phyloP scores from a whole-genome alignment of 2,888 invertebrate genomes.

The Auanema freiburgensis region DNA sequence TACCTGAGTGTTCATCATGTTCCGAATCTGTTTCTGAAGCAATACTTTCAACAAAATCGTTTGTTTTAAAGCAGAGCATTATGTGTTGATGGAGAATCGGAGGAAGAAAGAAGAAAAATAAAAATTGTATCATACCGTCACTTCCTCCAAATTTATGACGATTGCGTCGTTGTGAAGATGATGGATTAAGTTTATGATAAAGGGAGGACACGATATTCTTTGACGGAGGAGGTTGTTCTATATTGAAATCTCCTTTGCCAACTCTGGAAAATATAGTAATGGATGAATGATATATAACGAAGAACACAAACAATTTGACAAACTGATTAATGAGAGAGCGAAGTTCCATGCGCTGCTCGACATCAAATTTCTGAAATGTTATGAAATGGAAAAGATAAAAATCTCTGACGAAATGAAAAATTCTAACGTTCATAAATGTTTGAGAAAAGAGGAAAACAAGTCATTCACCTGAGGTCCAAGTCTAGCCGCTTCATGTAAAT shows the following conservation, averaged over 20 bases:
- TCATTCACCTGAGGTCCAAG: slow-evolving; percentile 28
- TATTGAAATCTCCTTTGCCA: slow-evolving; percentile 3
- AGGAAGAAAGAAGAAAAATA: too few relatives aligned
- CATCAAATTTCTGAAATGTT: slow-evolving; percentile 30
- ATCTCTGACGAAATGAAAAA: background rate
- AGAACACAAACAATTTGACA: slow-evolving; percentile 33
- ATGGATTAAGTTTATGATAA: slow-evolving; percentile 27
- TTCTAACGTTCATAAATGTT: background rate
- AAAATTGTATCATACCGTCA: slow-evolving; percentile 29
- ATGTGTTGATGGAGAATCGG: too few relatives aligned
- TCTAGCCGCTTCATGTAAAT: slow-evolving; percentile 40
- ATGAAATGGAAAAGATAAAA: background rate
- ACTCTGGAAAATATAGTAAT: slow-evolving; percentile 10
- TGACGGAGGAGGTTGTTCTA: background rate
- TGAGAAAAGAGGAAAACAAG: slow-evolving; percentile 9
- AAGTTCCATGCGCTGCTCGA: slow-evolving; percentile 41
- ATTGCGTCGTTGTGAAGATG: slow-evolving; percentile 25
- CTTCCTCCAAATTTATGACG: slow-evolving; percentile 44
- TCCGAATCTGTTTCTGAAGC: too few relatives aligned
- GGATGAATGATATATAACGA: background rate
- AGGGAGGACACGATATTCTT: slow-evolving; percentile 3
- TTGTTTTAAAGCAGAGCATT: too few relatives aligned
- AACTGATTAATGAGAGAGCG: slow-evolving; percentile 39
- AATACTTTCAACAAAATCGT: too few relatives aligned
- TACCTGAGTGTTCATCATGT: too few relatives aligned